These are phyloP conservation scores for Ormyrus pomaceus DNA, from an alignment of 2,888 invertebrate genomes.

Conservation along the genomic window DNA sequence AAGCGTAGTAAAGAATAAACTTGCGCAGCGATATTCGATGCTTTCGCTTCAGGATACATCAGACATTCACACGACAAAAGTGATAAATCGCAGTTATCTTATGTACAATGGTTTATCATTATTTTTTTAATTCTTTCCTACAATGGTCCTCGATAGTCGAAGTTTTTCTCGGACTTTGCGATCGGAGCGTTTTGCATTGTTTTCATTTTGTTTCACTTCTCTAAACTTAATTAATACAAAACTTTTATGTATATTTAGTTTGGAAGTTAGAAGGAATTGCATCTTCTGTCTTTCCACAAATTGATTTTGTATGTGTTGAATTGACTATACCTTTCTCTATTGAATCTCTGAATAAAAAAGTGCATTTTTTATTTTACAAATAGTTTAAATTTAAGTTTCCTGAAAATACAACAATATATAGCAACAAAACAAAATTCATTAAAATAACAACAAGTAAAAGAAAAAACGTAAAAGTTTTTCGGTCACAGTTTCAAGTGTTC, in stretches of 20 bases:
- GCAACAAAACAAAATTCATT: too few relatives aligned
- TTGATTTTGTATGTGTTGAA: background rate
- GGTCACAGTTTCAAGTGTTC: too few relatives aligned
- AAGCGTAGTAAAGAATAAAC: constrained; percentile 53
- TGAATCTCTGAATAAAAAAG: too few relatives aligned
- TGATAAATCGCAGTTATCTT: constrained; percentile 36
- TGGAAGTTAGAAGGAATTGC: constrained; percentile 24
- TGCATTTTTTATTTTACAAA: background rate
- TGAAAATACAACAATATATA: too few relatives aligned
- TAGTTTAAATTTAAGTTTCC: too few relatives aligned
- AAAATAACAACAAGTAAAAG: too few relatives aligned
- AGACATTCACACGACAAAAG: constrained; percentile 35
- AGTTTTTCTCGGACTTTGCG: constrained; percentile 31
- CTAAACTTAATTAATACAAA: constrained; percentile 36
- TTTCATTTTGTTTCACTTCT: background rate
- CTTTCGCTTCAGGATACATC: constrained; percentile 34
- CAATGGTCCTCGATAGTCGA: constrained; percentile 52
- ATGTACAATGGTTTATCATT: constrained; percentile 41
- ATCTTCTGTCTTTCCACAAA: background rate
- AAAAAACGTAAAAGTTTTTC: too few relatives aligned
- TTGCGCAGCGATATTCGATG: constrained; percentile 45
- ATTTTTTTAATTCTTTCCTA: constrained; percentile 29
- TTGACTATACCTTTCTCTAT: background rate
- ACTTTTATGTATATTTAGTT: constrained; percentile 31
- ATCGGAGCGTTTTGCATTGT: constrained; percentile 14